These are phyloP conservation scores for Brachionus plicatilis DNA, from an alignment of 1,140 invertebrate species.

Conservation along the genomic window DNA sequence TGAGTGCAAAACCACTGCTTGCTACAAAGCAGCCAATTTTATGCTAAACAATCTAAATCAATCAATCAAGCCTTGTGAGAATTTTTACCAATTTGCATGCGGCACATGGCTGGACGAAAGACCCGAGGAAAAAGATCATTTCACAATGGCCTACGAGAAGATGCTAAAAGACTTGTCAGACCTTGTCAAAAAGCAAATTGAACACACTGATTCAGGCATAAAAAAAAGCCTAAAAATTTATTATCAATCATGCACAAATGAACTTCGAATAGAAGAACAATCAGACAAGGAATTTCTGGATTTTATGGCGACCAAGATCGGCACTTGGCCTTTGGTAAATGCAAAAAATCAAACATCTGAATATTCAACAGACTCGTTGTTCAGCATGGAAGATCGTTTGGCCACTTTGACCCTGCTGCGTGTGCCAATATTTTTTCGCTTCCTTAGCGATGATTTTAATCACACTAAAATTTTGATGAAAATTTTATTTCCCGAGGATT, in stretches of 20 bases:
- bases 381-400: background rate
- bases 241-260: slow-evolving; percentile 14
- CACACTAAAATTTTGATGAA: background rate
- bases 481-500: background rate
- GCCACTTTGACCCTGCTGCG: background rate
- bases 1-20: background rate
- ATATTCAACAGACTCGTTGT: background rate
- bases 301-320: background rate
- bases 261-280: background rate
- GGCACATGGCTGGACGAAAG: background rate
- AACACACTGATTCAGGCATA: background rate
- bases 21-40: slow-evolving; percentile 30
- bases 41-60: slow-evolving; percentile 1
- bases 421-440: slow-evolving; percentile 4
- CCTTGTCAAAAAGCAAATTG: background rate
- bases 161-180: background rate
- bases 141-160: slow-evolving; percentile 29
- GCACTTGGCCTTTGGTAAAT: slow-evolving; percentile 1
- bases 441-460: background rate
- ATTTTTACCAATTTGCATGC: slow-evolving; percentile 40
- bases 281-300: slow-evolving; percentile 11
- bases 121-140: background rate
- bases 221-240: background rate
- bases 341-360: background rate
- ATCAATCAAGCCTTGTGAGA: slow-evolving; percentile 6